Evolutionary conservation across 2,888 invertebrate genomes (phyloP).

Genomic region (Nomada ferruginata): DNA sequence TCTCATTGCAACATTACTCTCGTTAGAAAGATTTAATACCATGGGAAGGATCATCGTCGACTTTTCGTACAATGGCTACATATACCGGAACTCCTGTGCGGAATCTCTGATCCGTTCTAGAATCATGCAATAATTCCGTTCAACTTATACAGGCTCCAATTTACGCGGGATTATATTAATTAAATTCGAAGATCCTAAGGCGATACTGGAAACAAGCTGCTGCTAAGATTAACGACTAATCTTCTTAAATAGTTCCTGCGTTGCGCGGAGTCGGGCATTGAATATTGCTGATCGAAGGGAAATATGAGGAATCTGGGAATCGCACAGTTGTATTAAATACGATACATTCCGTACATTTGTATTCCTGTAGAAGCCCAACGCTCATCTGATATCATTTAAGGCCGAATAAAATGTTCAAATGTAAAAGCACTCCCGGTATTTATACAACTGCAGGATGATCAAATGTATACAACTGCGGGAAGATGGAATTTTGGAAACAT

Average conservation of each 20-base stretch:
- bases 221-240: constrained; percentile 57
- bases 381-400: neutral
- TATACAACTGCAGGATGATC: neutral
- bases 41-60: too few species aligned
- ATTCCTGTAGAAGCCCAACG: too few species aligned
- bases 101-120: neutral
- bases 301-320: too few species aligned
- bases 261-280: constrained; percentile 5
- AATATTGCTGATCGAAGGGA: neutral
- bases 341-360: too few species aligned
- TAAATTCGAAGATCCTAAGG: constrained; percentile 53
- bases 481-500: constrained; percentile 16
- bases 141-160: constrained; percentile 32
- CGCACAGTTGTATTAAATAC: too few species aligned
- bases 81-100: neutral
- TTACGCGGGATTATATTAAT: constrained; percentile 46
- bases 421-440: neutral
- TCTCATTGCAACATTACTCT: too few species aligned
- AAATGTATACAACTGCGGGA: neutral
- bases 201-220: constrained; percentile 37
- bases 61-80: neutral
- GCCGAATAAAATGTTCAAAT: neutral
- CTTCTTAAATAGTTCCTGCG: constrained; percentile 50
- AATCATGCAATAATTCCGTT: neutral
- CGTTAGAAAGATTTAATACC: neutral